Evolutionary conservation across 2,113 vertebrate genomes (phyloP), one percentile per base, ranked within the genome.

Genomic region (Zosterops borbonicus): DNA sequence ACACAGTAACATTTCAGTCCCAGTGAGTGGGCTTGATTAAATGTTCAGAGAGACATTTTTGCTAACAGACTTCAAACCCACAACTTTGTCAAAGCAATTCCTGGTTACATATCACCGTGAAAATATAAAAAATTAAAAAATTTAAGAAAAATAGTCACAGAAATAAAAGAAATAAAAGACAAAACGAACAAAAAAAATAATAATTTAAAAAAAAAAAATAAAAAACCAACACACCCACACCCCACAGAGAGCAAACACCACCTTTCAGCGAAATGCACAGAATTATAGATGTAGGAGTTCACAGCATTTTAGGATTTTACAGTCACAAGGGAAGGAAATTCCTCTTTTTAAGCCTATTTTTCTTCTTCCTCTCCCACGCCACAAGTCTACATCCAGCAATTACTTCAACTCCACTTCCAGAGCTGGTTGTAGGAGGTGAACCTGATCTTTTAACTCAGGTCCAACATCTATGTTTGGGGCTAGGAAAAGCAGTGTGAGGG

Each of bases 1-100:
- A 39, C 35, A 67, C 67, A 58, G 52, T 28, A 90, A 58, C 76
- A 73, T 94, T 94, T 77, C 56, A 79, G 62, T 87, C 60, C 4
- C 62, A 60, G 1, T 56, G 83, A 91, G 81, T 94, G 89, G 87
- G 83, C 44, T 92, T 47, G 18, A 89, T 84, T 89, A 95, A 94
- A 94, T 74, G 89, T 82, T 95, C 89, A 82, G 41, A 78, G 49
- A 92, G 60, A 74, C 47, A 25, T 28, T 91, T 68, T 65, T 71
- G 47, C 53, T 89, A 75, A 82, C 46, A 79, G 37, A 49, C 41
- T 89, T 92, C 53, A 84, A 68, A 73, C 80, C 37, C 62, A 15
- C 11, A 35, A 60, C 9, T 84, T 76, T 87, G 49, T 71, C 60
- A 91, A 64, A 78, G 49, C 42, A 84, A 21, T 56, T 70, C 27